These are phyloP conservation scores for Ectemnius cavifrons DNA, from an alignment of 2,888 invertebrate genomes.

Conservation along the genomic window DNA sequence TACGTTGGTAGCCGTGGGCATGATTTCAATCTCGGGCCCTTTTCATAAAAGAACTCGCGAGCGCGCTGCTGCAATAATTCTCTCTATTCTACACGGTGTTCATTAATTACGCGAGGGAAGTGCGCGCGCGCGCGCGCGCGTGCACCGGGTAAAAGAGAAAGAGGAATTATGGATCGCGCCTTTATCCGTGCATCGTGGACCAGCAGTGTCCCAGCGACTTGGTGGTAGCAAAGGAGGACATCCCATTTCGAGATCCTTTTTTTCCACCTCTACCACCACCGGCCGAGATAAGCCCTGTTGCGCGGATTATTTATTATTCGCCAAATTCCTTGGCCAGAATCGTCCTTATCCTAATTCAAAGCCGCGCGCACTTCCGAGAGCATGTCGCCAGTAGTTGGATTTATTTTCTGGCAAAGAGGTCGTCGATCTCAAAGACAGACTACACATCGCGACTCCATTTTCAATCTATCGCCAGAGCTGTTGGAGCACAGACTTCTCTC, in stretches of 20 bases:
- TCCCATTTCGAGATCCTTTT: conserved; percentile 38
- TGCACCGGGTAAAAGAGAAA: conserved; percentile 58
- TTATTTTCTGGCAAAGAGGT: background rate
- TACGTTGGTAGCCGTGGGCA: conserved; percentile 46
- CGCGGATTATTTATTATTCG: conserved; percentile 54
- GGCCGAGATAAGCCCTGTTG: conserved; percentile 50
- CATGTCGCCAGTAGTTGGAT: background rate
- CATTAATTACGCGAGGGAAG: conserved; percentile 64
- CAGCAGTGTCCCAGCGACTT: conserved; percentile 21
- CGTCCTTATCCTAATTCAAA: background rate
- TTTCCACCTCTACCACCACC: conserved; percentile 2
- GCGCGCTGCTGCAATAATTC: conserved; percentile 62
- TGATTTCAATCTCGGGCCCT: conserved; percentile 61
- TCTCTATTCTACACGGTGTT: conserved; percentile 69
- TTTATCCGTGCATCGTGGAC: conserved; percentile 66
- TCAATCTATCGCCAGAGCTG: too few relatives aligned
- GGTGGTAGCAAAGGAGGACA: conserved; percentile 38
- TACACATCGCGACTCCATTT: too few relatives aligned
- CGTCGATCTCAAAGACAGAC: too few relatives aligned
- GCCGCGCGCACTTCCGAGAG: too few relatives aligned
- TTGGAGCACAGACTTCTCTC: too few relatives aligned
- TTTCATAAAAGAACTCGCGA: conserved; percentile 59
- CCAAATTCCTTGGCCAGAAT: conserved; percentile 26
- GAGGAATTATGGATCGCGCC: conserved; percentile 69
- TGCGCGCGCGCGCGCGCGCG: conserved; percentile 30